Base-by-base conservation (phyloP, 2,797 vertebrate genomes). In the Phalloptychus januarius region DNA sequence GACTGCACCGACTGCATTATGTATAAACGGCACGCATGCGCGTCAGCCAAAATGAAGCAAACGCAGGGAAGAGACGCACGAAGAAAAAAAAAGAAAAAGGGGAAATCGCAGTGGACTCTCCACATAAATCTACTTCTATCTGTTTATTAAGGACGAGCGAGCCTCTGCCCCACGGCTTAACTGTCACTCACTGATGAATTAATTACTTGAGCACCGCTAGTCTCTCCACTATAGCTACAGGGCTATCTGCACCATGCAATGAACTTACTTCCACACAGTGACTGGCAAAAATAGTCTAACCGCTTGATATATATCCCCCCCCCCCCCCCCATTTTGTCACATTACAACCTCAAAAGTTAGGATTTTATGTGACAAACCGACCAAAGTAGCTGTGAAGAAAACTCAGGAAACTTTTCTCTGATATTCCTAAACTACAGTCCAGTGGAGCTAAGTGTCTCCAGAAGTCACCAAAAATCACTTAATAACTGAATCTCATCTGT, bases 151-250 rank as follows among this genome's bases (percentile, higher is more conserved):
- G 33, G 40, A 81, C 83, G 83, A 87, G 78, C 77, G 63, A 85
- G 87, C 74, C 74, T 85, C 73, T 81, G 78, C 89, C 88, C 83
- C 82, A 77, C 70, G 79, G 90, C 87, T 84, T 80, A 75, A 76
- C 92, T 89, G 93, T 93, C 94, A 91, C 88, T 95, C 89, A 88
- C 28, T 85, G 86, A 93, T 90, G 79, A 92, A 92, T 92, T 94
- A 92, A 95, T 93, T 91, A 93, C 85, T 80, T 70, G 61, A 78
- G 83, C 81, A 75, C 72, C 38, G 76, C 86, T 76, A 84, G 85
- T 87, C 85, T 87, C 78, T 81, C 81, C 76, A 28, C 72, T 69
- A 10, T 56, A 48, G 82, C 87, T 79, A 58, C 72, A 58, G 72
- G 82, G 88, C 83, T 82, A 84, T 84, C 76, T 84, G 70, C 40